phyloP scores from a whole-genome alignment of 2,113 vertebrate species.

The Stomatorhinus ivindoensis region DNA sequence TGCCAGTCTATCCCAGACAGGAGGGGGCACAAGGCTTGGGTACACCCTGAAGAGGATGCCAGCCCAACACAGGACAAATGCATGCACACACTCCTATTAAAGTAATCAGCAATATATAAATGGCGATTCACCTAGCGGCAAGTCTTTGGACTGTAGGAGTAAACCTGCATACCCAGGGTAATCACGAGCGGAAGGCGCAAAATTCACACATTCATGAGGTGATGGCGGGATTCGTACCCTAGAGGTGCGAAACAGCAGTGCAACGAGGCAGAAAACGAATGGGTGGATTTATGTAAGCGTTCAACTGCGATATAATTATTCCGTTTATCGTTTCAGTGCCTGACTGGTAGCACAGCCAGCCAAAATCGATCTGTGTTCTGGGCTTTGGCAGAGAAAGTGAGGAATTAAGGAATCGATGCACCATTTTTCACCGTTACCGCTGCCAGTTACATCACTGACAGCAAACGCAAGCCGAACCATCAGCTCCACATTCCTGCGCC shows the following conservation, averaged over 20 bases:
- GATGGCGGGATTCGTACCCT: neutral
- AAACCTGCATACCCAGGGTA: neutral
- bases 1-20: neutral
- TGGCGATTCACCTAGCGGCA: neutral
- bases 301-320: neutral
- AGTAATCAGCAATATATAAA: neutral
- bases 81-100: neutral
- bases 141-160: neutral
- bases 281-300: neutral
- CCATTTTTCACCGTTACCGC: neutral
- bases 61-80: neutral
- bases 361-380: neutral
- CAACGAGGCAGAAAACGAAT: neutral
- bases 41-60: neutral
- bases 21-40: neutral
- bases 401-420: neutral
- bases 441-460: neutral
- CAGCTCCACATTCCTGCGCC: neutral
- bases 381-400: neutral
- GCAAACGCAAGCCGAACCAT: neutral
- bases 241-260: neutral
- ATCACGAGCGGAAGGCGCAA: neutral
- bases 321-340: neutral
- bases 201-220: neutral
- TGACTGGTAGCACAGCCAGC: neutral